phyloP scores from a whole-genome alignment of 2,113 vertebrate species.

The Ibidorhyncha struthersii region DNA sequence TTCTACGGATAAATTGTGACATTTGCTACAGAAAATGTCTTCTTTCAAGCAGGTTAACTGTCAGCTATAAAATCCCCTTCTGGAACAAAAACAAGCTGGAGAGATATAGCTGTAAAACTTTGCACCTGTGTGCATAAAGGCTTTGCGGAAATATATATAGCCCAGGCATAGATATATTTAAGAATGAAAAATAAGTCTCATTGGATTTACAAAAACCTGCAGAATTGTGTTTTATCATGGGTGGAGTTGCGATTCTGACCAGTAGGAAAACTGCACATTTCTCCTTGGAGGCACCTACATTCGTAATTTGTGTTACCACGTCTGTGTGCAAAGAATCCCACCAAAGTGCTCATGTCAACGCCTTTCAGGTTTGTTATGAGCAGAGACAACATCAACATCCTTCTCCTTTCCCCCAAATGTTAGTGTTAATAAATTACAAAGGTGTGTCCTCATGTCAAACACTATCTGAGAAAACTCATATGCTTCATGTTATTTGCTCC shows the following conservation, averaged over 20 bases:
- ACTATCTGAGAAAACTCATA: background rate
- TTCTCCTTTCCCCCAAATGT: background rate
- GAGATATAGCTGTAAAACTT: background rate
- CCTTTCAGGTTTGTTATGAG: background rate
- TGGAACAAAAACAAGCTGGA: background rate
- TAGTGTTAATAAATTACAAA: background rate
- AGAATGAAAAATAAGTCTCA: background rate
- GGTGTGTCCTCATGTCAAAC: accelerated
- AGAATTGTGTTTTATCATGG: background rate
- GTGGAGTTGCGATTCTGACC: background rate
- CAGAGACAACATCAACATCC: background rate
- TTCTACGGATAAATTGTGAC: background rate
- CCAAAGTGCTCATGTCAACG: accelerated
- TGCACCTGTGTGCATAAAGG: background rate
- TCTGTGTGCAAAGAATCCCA: background rate
- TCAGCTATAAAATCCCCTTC: background rate
- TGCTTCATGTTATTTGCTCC: background rate
- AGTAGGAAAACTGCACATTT: background rate
- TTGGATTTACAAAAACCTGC: background rate
- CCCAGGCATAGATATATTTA: background rate
- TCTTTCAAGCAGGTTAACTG: background rate
- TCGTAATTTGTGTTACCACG: accelerated
- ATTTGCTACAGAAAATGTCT: background rate
- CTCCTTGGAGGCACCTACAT: background rate
- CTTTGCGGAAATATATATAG: background rate